A percentile compares a stretch with the other conserved stretches of the same genome.
Conservation (phyloP, 2,797 vertebrate species). For the Chiroxiphia lanceolata region DNA sequence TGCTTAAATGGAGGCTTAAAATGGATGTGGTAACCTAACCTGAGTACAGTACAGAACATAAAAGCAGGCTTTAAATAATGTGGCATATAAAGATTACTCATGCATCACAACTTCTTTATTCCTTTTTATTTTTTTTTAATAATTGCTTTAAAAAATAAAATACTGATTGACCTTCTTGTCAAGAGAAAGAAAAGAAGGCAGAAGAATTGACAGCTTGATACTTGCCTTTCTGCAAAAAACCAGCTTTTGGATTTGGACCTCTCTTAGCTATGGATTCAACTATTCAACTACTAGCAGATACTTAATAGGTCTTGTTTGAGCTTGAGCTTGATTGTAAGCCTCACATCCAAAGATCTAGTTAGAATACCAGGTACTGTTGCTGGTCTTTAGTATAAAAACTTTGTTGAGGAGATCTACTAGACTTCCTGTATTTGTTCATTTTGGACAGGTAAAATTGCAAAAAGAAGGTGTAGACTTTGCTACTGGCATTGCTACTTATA, state of each 20-base stretch:
- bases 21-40: background rate
- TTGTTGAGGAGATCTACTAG: background rate
- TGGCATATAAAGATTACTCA: background rate
- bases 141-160: background rate
- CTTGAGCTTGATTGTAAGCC: background rate
- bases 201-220: background rate
- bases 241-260: background rate
- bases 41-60: background rate
- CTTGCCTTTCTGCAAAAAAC: background rate
- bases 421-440: background rate
- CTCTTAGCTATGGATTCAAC: background rate
- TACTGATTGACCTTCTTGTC: background rate
- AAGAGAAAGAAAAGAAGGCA: background rate
- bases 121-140: background rate
- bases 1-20: background rate
- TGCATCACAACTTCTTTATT: background rate
- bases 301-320: background rate
- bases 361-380: background rate
- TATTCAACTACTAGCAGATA: background rate
- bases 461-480: background rate
- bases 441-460: background rate
- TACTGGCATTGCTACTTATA: background rate
- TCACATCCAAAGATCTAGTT: background rate
- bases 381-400: background rate
- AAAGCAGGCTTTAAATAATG: background rate